Percentiles rank a stretch among this genome's conserved stretches.
Evolutionary conservation across 2,113 vertebrate species (phyloP).

Genomic region (Cariama cristata): DNA sequence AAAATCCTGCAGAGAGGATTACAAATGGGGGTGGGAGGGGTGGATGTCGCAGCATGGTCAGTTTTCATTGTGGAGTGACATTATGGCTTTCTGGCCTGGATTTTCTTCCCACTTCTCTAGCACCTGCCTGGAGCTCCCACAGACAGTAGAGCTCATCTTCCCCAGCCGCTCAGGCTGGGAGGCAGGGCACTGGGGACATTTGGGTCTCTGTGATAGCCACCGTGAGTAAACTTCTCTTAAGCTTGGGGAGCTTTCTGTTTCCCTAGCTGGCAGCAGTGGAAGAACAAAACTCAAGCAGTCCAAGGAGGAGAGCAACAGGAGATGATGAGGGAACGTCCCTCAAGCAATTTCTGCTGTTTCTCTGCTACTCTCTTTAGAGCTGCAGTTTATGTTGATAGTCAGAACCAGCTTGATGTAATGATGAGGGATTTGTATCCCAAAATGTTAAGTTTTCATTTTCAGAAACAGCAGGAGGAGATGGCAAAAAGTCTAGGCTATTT

Average conservation of each 20-base stretch:
- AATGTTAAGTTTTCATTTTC: background rate
- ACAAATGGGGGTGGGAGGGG: rapidly evolving
- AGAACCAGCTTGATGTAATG: background rate
- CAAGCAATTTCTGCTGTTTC: background rate
- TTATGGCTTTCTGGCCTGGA: background rate
- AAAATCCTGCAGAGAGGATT: background rate
- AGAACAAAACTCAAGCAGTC: background rate
- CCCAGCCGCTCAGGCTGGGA: background rate
- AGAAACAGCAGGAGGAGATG: background rate
- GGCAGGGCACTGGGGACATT: background rate
- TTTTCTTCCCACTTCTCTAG: background rate
- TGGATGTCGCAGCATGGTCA: background rate
- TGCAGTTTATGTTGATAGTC: background rate
- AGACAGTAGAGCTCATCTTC: background rate
- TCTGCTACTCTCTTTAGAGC: background rate
- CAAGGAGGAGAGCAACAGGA: background rate
- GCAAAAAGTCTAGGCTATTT: background rate
- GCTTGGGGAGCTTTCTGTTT: background rate
- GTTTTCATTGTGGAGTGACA: background rate
- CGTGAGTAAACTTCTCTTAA: background rate
- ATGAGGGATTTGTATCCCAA: background rate
- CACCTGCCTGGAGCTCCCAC: background rate
- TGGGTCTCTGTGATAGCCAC: background rate
- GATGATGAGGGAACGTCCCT: rapidly evolving
- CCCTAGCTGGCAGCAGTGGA: background rate